Evolutionary conservation across 2,888 invertebrate species (phyloP).

Genomic region (Pandemis heparana): DNA sequence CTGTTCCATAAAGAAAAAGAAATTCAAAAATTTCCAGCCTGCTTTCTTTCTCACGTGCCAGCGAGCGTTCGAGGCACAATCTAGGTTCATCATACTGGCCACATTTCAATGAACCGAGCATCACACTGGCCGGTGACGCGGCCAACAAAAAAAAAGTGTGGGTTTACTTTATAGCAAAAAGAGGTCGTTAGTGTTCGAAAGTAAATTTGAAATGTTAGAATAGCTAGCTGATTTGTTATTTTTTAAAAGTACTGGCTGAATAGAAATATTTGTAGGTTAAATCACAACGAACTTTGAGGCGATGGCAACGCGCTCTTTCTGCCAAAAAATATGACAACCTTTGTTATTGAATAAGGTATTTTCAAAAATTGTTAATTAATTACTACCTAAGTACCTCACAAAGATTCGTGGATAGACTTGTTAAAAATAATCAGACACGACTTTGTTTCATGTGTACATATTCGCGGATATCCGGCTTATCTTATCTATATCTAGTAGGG

Average conservation of each 20-base stretch:
- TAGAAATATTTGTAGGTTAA: not conserved
- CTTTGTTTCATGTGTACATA: too few relatives aligned
- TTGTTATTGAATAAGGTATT: too few relatives aligned
- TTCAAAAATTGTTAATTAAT: too few relatives aligned
- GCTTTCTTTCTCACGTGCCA: conserved; percentile 57
- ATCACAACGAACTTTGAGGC: not conserved
- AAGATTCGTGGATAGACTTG: too few relatives aligned
- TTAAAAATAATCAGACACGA: too few relatives aligned
- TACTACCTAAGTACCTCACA: too few relatives aligned
- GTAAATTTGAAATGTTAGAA: not conserved
- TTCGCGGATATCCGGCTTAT: too few relatives aligned
- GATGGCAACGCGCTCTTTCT: too few relatives aligned
- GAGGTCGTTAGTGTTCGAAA: not conserved
- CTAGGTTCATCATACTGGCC: conserved; percentile 70
- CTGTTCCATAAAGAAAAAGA: not conserved
- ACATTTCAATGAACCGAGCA: conserved; percentile 69
- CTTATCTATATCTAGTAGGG: too few relatives aligned
- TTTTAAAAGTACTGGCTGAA: not conserved
- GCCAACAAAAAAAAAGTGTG: conserved; percentile 11
- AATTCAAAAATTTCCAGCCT: not conserved
- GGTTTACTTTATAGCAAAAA: not conserved
- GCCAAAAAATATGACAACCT: too few relatives aligned
- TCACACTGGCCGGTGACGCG: conserved; percentile 44
- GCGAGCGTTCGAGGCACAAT: conserved; percentile 60
- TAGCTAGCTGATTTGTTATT: not conserved